Conservation (phyloP, 2,797 vertebrate genomes). For the Crax fasciolata region DNA sequence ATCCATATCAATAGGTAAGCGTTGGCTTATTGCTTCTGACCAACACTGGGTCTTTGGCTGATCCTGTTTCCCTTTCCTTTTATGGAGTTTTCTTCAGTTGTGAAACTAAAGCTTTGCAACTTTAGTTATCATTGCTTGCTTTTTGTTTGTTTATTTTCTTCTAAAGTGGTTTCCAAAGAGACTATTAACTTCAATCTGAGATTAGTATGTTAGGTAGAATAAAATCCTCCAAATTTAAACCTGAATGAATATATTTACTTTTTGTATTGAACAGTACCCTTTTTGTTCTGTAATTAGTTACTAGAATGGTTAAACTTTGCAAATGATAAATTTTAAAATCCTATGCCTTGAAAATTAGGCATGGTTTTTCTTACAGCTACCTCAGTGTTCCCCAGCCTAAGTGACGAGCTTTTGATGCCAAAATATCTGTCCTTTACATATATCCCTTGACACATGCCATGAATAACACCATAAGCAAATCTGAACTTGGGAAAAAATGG, state of each 20-base stretch:
- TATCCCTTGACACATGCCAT: neutral
- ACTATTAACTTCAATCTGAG: neutral
- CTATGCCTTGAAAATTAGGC: neutral
- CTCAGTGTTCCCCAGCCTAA: neutral
- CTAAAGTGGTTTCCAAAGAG: neutral
- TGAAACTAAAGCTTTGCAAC: neutral
- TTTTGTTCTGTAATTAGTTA: neutral
- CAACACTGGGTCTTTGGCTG: rapidly evolving
- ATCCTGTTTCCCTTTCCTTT: rapidly evolving
- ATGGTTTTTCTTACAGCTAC: neutral
- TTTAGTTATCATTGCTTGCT: neutral
- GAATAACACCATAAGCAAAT: neutral
- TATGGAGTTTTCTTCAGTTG: neutral
- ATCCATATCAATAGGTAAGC: neutral
- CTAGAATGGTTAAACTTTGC: neutral
- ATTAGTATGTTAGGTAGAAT: neutral
- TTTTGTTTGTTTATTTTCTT: neutral
- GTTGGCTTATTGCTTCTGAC: neutral
- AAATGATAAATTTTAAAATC: neutral
- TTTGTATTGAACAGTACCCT: neutral
- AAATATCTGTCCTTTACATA: neutral
- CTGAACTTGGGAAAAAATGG: neutral
- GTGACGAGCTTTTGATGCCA: neutral
- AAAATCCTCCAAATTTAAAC: neutral
- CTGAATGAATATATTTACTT: neutral